Evolutionary conservation across 2,888 invertebrate genomes (phyloP), one percentile per base, ranked within the genome.

Genomic region (Myopa tessellatipennis): DNA sequence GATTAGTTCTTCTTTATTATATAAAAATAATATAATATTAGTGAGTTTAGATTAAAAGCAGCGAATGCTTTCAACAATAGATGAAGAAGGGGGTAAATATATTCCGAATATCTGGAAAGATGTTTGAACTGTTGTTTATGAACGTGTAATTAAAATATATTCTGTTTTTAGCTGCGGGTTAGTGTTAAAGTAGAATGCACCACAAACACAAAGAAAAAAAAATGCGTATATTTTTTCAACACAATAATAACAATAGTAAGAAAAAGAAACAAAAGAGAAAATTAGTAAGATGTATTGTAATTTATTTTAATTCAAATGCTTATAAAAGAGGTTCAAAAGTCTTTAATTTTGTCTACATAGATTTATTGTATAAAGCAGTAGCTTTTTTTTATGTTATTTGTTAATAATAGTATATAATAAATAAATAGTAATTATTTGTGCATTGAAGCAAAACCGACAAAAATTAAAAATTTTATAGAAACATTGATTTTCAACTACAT

Each of bases 351-450:
- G 40, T 38, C 69, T 61, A 26, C 26, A 26, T 26, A 69, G 14
- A 65, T 75, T 68, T 75, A 7, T 38, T 10, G 38, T 65, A 14
- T 65, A 45, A 58, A 45, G 34, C n/a, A 69, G 45, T 45, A 69
- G 60, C 60, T 75, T 75, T 58, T 75, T 63, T 63, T 36, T 12
- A 55, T 60, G 68, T 75, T 69, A 45, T 75, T 50, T 55, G 55
- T 55, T 55, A 55, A 55, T 45, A 10, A 45, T 45, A 45, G 10
- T 45, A 45, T 6, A 8, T 45, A 8, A 3, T 45, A 45, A 45
- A 45, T 45, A 45, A 8, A 45, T 45, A 45, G 10, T 45, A 45
- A 8, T 8, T 45, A 45, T 45, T 8, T 8, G 45, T 45, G 45
- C 45, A 45, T 45, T 45, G 45, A 3, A 45, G 45, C 45, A 10